Conservation (phyloP, 2,113 vertebrate species). For the Theristicus caerulescens region DNA sequence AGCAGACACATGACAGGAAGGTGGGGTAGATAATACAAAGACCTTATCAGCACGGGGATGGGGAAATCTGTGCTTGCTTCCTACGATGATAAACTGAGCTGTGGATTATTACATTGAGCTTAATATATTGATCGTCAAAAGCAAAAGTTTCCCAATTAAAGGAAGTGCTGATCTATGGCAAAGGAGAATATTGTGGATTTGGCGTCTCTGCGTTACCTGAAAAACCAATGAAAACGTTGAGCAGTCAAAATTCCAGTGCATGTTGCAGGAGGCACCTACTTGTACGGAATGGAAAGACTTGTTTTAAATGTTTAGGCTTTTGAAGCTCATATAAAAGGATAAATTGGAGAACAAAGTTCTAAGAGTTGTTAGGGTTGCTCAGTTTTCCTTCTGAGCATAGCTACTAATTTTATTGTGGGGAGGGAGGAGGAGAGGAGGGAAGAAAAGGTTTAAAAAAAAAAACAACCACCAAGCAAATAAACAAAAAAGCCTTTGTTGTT, state of each 20-base stretch:
- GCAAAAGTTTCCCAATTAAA: neutral
- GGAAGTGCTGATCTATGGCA: neutral
- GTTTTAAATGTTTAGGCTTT: neutral
- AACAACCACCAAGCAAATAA: neutral
- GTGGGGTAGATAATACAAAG: neutral
- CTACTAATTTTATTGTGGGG: constrained; percentile 38
- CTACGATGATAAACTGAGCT: neutral
- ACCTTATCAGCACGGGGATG: neutral
- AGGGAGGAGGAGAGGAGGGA: constrained; percentile 12
- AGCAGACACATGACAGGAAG: constrained; percentile 2
- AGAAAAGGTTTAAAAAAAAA: neutral
- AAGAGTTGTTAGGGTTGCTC: neutral
- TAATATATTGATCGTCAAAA: neutral
- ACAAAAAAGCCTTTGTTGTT: constrained; percentile 44
- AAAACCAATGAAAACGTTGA: neutral
- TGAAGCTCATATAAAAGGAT: constrained; percentile 5
- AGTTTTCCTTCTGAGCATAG: constrained; percentile 1
- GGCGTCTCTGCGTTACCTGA: neutral
- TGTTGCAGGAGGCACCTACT: neutral
- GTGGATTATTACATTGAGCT: neutral
- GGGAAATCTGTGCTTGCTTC: neutral
- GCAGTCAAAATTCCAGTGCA: neutral
- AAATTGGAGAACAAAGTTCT: neutral
- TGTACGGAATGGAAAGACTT: neutral
- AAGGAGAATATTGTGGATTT: neutral